Evolutionary conservation across 2,113 vertebrate genomes (phyloP).

Genomic region (Anolis carolinensis): DNA sequence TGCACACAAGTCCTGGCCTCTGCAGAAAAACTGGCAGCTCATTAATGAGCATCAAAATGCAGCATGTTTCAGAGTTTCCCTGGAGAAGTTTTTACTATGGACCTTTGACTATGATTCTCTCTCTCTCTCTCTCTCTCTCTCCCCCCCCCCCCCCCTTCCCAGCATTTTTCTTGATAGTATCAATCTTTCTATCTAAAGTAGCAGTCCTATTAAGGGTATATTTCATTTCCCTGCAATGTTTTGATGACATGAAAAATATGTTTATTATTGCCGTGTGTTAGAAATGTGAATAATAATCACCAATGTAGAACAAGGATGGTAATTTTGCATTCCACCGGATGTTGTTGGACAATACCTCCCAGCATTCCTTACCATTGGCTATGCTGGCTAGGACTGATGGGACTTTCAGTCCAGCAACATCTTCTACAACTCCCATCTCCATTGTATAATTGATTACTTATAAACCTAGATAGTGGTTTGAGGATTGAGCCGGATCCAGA

Average conservation of each 20-base stretch:
- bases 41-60: background rate
- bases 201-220: background rate
- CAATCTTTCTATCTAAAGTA: background rate
- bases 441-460: too few species aligned
- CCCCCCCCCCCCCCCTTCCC: too few species aligned
- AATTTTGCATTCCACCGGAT: background rate
- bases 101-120: background rate
- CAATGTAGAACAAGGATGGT: too few species aligned
- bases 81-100: background rate
- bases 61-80: rapidly evolving
- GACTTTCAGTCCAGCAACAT: too few species aligned
- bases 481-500: too few species aligned
- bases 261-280: too few species aligned
- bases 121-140: too few species aligned
- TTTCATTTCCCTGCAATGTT: background rate
- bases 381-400: too few species aligned
- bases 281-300: too few species aligned
- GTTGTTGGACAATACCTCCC: background rate
- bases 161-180: background rate
- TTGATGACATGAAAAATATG: background rate
- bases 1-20: rapidly evolving
- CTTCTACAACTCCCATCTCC: too few species aligned
- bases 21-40: rapidly evolving
- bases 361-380: background rate
- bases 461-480: too few species aligned